Conservation (phyloP, 1,140 invertebrate genomes). For the Diprion similis region DNA sequence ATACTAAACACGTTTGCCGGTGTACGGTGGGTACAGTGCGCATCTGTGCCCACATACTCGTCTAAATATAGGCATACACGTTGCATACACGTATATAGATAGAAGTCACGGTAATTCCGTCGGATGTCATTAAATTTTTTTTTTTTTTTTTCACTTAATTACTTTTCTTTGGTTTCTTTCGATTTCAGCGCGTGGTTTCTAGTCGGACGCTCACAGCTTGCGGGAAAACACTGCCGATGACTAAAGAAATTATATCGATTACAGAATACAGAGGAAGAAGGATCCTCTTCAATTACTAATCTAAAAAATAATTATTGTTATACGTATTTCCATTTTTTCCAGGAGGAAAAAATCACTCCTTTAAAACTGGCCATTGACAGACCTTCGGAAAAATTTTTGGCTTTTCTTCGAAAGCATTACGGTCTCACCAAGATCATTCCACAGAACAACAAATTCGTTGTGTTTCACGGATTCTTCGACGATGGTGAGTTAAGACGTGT, state of each 20-base stretch:
- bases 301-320: constrained; percentile 17
- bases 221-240: no score
- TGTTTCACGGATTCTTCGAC: constrained; percentile 84
- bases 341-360: constrained; percentile 75
- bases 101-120: no score
- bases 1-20: no score
- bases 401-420: constrained; percentile 87
- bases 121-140: no score
- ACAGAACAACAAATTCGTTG: constrained; percentile 89
- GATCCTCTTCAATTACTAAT: no score
- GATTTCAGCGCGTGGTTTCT: no score
- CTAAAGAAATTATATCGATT: no score
- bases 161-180: no score
- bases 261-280: no score
- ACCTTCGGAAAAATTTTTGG: constrained; percentile 86
- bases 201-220: no score
- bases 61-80: neutral
- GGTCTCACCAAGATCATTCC: constrained; percentile 72
- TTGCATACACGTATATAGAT: no score
- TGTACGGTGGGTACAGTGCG: neutral
- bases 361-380: constrained; percentile 86
- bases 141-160: no score
- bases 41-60: neutral
- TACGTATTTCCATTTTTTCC: constrained; percentile 42
- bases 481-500: constrained; percentile 48